These are phyloP conservation scores for Proteles cristata DNA, from an alignment of 2,113 vertebrate genomes.

Conservation along the genomic window DNA sequence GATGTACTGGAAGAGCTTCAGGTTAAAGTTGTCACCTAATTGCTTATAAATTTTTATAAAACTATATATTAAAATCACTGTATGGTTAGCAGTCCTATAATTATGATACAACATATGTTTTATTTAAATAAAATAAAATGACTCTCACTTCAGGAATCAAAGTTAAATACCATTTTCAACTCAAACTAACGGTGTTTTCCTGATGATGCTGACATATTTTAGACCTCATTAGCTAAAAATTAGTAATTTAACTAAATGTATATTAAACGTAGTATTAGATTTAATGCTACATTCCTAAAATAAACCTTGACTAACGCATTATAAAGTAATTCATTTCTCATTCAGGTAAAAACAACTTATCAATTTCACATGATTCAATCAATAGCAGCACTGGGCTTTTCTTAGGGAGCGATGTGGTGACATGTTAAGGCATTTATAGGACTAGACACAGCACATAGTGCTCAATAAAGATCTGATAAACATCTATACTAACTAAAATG, in stretches of 20 bases:
- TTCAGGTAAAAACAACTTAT: not conserved
- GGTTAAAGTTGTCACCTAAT: slow-evolving; percentile 50
- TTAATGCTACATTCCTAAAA: slow-evolving; percentile 11
- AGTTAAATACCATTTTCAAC: slow-evolving; percentile 14
- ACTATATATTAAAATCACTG: not conserved
- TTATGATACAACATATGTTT: not conserved
- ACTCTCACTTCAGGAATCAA: not conserved
- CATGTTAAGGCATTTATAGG: not conserved
- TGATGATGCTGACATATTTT: not conserved
- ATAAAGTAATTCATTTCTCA: slow-evolving; percentile 24
- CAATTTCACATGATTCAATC: not conserved
- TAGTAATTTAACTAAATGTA: slow-evolving; percentile 13
- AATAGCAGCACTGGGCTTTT: slow-evolving; percentile 9
- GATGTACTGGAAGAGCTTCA: not conserved
- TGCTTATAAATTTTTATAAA: not conserved
- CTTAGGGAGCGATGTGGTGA: not conserved
- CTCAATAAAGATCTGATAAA: slow-evolving; percentile 31
- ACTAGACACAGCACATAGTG: not conserved
- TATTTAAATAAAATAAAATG: slow-evolving; percentile 43
- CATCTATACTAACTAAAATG: not conserved
- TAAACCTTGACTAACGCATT: not conserved
- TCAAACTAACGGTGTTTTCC: slow-evolving; percentile 14
- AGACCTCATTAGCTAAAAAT: not conserved
- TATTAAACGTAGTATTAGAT: not conserved
- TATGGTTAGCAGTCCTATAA: not conserved